Evolutionary conservation across 2,888 invertebrate species (phyloP), one percentile per base, ranked within the genome.

Genomic region (Aethes cnicana): DNA sequence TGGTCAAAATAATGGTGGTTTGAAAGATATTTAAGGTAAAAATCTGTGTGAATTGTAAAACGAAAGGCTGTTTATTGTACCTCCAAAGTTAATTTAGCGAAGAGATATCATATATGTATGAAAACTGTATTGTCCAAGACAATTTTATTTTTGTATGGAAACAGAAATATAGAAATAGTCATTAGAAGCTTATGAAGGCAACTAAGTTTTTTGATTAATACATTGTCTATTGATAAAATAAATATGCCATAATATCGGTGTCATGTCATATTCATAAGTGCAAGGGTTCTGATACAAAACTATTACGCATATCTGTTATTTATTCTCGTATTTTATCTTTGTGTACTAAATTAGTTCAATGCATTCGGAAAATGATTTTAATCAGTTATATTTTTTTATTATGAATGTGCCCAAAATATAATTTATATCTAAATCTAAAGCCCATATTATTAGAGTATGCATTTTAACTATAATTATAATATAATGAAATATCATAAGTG

Each of bases 1-100:
- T 55, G 97, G 97, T 21, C 93, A 94, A 70, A 92, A 93, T 46
- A 93, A 93, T 64, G 95, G 95, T 61, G 95, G 95, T 44, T 85
- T 96, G 58, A 94, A 95, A 67, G 95, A 96, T 59, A 86, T 95
- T 68, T 92, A 92, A 68, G 59, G 59, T 62, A 63, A 61, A 39
- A 56, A 58, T 58, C 56, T 53, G 62, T 72, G 70, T 76, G 69
- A 72, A 73, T 72, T 70, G 68, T 71, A 69, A 77, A 85, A 87
- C 86, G 72, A 84, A 89, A 89, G 89, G 89, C 89, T 89, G 89
- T 89, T 84, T 69, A 77, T 81, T 82, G 89, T 89, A 89, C 89
- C 89, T 89, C 89, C 89, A 89, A 88, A 88, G 87, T 85, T 87
- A 52, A 84, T 80, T 80, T 81, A 84, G 77, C 75, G 64, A 78